Percentiles rank a stretch among this genome's conserved stretches.
Evolutionary conservation across 2,113 vertebrate genomes (phyloP).

Genomic region (Opisthocomus hoazin): DNA sequence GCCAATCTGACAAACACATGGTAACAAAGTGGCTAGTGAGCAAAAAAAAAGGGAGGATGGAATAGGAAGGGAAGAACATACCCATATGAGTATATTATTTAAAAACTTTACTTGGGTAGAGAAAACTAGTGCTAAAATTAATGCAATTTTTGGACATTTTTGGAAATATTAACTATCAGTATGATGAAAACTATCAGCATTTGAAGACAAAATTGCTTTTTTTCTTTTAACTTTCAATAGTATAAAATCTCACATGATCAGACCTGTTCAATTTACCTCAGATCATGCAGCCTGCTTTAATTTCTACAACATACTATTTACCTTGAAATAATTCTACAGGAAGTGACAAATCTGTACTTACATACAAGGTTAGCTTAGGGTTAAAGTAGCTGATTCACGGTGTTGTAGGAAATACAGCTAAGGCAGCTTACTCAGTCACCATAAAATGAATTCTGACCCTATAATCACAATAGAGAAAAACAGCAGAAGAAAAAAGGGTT

Average conservation of each 20-base stretch:
- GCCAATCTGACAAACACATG: background rate
- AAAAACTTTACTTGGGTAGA: background rate
- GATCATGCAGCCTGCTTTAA: background rate
- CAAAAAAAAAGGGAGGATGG: background rate
- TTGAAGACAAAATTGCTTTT: background rate
- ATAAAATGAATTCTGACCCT: background rate
- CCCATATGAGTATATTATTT: background rate
- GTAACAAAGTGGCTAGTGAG: background rate
- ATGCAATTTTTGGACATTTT: background rate
- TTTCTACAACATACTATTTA: background rate
- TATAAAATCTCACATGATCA: background rate
- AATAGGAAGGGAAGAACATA: background rate
- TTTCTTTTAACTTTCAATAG: background rate
- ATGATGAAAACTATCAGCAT: background rate
- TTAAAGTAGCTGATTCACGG: background rate
- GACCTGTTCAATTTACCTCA: background rate
- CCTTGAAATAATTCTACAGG: background rate
- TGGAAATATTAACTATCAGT: background rate
- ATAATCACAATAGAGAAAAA: background rate
- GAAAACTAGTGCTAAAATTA: background rate
- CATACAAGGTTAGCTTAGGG: background rate
- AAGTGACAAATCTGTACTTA: background rate
- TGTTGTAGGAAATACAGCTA: background rate
- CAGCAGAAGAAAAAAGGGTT: background rate
- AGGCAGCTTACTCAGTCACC: background rate